phyloP scores from a whole-genome alignment of 2,113 vertebrate species.

The Colossoma macropomum region DNA sequence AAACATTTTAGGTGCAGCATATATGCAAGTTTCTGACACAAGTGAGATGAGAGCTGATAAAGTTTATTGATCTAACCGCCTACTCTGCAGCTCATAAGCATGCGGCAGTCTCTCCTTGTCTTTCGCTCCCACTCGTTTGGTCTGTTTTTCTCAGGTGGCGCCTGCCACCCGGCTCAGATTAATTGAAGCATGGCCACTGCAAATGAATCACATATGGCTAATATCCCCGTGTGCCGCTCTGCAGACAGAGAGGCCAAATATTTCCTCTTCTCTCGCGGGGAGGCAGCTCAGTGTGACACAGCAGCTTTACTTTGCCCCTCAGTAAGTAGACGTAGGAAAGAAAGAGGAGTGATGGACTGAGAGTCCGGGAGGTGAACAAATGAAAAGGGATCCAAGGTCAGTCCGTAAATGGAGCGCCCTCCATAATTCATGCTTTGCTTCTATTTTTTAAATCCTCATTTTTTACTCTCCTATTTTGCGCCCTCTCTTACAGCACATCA shows the following conservation, averaged over 20 bases:
- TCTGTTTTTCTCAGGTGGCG: conserved; percentile 65
- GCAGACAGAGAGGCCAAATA: background rate
- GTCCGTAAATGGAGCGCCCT: conserved; percentile 59
- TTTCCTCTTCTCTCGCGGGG: background rate
- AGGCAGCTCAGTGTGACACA: background rate
- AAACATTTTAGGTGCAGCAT: too few species aligned
- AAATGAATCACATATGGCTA: conserved; percentile 77
- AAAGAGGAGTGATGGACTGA: background rate
- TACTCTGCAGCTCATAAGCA: conserved; percentile 40
- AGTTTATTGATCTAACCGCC: conserved; percentile 60
- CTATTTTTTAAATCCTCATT: conserved; percentile 69
- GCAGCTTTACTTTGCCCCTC: background rate
- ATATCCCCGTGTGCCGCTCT: conserved; percentile 52
- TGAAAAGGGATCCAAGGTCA: conserved; percentile 59
- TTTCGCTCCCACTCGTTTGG: background rate
- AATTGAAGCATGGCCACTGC: conserved; percentile 72
- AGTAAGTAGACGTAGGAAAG: conserved; percentile 1
- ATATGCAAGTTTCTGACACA: too few species aligned
- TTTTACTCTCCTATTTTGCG: conserved; percentile 33
- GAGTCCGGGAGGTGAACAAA: conserved; percentile 2
- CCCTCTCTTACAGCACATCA: conserved; percentile 17
- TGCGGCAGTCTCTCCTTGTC: background rate
- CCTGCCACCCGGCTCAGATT: conserved; percentile 71
- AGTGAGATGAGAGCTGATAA: background rate
- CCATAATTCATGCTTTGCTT: conserved; percentile 74